These are phyloP conservation scores for Calycopis cecrops DNA, from an alignment of 1,140 invertebrate species.

Conservation along the genomic window DNA sequence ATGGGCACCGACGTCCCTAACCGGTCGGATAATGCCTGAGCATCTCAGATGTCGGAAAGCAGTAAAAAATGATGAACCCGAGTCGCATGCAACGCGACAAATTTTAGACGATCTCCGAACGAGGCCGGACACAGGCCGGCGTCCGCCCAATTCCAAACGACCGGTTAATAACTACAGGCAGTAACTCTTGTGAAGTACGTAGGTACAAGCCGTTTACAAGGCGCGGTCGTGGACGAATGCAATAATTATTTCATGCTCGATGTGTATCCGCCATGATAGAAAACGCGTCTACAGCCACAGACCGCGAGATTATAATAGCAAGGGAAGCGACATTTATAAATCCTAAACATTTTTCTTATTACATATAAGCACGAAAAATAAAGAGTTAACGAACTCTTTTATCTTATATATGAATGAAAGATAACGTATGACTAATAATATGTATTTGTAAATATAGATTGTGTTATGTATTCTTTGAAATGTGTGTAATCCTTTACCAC, in stretches of 20 bases:
- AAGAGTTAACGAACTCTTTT: not conserved
- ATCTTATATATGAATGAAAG: constrained; percentile 2
- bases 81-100: constrained; percentile 60
- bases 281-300: constrained; percentile 28
- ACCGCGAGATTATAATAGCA: constrained; percentile 12
- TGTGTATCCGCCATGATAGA: constrained; percentile 55
- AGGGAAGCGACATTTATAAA: not conserved
- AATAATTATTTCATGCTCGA: constrained; percentile 67
- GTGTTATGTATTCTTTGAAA: not conserved
- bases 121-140: constrained; percentile 27
- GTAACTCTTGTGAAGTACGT: constrained; percentile 42
- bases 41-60: constrained; percentile 44
- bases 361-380: not conserved
- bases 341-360: constrained; percentile 1
- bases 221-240: constrained; percentile 61
- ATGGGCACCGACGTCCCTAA: constrained; percentile 38
- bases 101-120: constrained; percentile 52
- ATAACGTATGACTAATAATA: not conserved
- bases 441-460: constrained; percentile 1
- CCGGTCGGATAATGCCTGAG: constrained; percentile 28
- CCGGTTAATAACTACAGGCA: constrained; percentile 53
- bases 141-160: constrained; percentile 43
- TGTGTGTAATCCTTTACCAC: no score
- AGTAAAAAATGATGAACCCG: constrained; percentile 59
- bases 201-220: constrained; percentile 51